These are phyloP conservation scores for Eilema depressum DNA, from an alignment of 2,888 invertebrate species.

Conservation along the genomic window DNA sequence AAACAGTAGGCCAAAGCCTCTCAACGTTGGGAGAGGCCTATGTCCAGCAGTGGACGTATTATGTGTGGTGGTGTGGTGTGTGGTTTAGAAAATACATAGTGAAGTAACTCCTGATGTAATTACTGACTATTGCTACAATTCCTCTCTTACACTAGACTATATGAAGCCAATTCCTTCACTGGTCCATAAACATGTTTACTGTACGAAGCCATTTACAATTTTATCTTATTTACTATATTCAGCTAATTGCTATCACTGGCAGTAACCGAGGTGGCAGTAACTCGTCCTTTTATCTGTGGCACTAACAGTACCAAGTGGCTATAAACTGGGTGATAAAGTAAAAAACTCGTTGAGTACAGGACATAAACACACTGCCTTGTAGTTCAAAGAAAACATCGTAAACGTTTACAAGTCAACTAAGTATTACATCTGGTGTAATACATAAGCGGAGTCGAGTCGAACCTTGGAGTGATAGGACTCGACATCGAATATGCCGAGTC, in stretches of 20 bases:
- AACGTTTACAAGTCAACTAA: constrained; percentile 76
- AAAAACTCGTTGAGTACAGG: constrained; percentile 74
- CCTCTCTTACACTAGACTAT: constrained; percentile 6
- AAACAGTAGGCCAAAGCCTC: too few species aligned
- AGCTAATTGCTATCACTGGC: constrained; percentile 42
- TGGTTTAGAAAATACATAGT: too few species aligned
- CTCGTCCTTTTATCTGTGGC: constrained; percentile 53
- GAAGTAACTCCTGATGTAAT: too few species aligned
- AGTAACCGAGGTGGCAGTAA: constrained; percentile 37
- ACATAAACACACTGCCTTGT: constrained; percentile 73
- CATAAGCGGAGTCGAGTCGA: constrained; percentile 32
- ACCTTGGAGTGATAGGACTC: not conserved
- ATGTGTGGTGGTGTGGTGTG: too few species aligned
- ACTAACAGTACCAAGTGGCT: constrained; percentile 64
- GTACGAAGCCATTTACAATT: constrained; percentile 44
- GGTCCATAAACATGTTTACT: constrained; percentile 49
- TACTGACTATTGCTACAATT: not conserved
- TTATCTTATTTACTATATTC: constrained; percentile 49
- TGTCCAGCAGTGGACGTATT: too few species aligned
- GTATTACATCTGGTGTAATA: constrained; percentile 40
- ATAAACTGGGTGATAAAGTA: constrained; percentile 75
- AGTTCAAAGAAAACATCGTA: constrained; percentile 81
- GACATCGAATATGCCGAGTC: not conserved
- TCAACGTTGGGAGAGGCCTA: too few species aligned
- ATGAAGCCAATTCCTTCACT: constrained; percentile 38